Conservation (phyloP, 2,888 invertebrate genomes). For the Cheilosia pagana region DNA sequence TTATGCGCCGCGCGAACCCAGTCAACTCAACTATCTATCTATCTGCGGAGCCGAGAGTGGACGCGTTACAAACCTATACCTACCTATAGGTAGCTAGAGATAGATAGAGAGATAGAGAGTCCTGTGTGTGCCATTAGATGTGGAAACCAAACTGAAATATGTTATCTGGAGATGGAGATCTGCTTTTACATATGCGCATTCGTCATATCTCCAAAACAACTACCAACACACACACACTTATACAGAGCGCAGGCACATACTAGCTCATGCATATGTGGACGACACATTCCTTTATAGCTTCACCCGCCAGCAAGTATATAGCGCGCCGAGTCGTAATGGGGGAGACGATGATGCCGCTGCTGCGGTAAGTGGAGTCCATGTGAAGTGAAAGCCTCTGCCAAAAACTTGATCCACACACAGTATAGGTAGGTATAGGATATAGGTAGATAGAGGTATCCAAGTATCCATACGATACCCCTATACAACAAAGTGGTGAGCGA, state of each 20-base stretch:
- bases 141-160: constrained; percentile 71
- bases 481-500: constrained; percentile 62
- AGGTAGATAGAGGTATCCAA: constrained; percentile 5
- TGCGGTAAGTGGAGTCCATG: constrained; percentile 59
- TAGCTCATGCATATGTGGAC: constrained; percentile 58
- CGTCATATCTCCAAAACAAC: constrained; percentile 68
- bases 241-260: background rate
- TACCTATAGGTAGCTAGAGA: constrained; percentile 15
- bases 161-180: constrained; percentile 74
- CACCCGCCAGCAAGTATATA: constrained; percentile 32
- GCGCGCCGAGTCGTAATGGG: constrained; percentile 8
- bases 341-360: constrained; percentile 37
- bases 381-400: constrained; percentile 67
- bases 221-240: constrained; percentile 19
- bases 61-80: constrained; percentile 54
- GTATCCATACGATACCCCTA: constrained; percentile 19
- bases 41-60: constrained; percentile 55
- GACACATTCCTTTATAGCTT: constrained; percentile 58
- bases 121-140: constrained; percentile 57
- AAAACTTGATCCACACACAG: constrained; percentile 62
- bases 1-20: constrained; percentile 66
- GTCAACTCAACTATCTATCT: constrained; percentile 63
- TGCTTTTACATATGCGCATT: constrained; percentile 74
- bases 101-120: constrained; percentile 32
- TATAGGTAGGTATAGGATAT: constrained; percentile 16